Percentiles rank a stretch among this genome's conserved stretches.
Conservation (phyloP, 2,113 vertebrate genomes). For the Hemiprocne comata region DNA sequence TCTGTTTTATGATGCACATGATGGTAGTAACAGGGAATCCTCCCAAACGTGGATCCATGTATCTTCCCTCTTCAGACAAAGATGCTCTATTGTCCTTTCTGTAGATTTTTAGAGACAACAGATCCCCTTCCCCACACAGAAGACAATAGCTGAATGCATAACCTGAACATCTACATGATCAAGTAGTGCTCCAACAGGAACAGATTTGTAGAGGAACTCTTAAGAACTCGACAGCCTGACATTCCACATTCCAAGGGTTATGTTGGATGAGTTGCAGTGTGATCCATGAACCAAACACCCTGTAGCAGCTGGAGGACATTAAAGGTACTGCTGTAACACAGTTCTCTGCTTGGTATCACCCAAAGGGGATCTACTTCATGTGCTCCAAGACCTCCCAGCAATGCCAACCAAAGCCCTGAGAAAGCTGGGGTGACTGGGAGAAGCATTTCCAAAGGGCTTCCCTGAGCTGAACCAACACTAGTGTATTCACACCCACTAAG, state of each 20-base stretch:
- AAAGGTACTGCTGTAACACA: background rate
- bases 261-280: rapidly evolving
- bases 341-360: background rate
- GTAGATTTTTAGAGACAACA: background rate
- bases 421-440: background rate
- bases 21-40: background rate
- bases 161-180: rapidly evolving
- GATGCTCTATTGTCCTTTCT: background rate
- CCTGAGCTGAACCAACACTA: background rate
- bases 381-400: background rate
- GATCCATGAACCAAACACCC: background rate
- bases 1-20: no score
- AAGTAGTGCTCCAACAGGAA: background rate
- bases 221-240: background rate
- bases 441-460: background rate
- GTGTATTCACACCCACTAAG: background rate
- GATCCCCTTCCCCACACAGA: background rate
- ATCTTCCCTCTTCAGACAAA: background rate
- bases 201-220: background rate
- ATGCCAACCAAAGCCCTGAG: background rate
- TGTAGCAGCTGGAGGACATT: background rate
- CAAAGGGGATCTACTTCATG: background rate
- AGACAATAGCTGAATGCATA: background rate
- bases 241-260: rapidly evolving
- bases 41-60: background rate